Evolutionary conservation across 2,113 vertebrate species (phyloP), one percentile per base, ranked within the genome.

Genomic region (Odocoileus virginianus): DNA sequence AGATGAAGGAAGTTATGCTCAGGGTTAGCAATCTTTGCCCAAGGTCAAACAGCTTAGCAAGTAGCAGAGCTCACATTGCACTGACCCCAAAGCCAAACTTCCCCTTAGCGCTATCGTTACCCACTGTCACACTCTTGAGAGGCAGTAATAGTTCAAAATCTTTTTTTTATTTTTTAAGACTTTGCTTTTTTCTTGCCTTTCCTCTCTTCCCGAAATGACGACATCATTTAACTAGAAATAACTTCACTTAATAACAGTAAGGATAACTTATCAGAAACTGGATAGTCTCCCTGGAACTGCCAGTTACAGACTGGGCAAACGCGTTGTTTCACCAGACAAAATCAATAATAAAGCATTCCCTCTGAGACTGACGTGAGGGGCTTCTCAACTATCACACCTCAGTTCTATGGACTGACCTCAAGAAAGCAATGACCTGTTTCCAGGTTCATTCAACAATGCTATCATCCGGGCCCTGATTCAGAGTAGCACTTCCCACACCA

Each of bases 181-280:
- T 17, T 79, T 10, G 14, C 7, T 47, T 14, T 55, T 82, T 71
- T 9, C 87, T 79, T 87, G 43, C 36, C 92, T 87, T 89, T 76
- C 17, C 28, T 78, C 88, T 47, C 27, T 33, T 52, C 40, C 23
- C 16, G 7, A 43, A 61, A 78, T 84, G 64, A 87, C 45, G 54
- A 43, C 52, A 52, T 90, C 90, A 92, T 81, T 92, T 94, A 45
- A 95, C 71, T 47, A 84, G 58, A 94, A 97, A 86, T 54, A 91
- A 61, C 23, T 81, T 94, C 45, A 58, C 30, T 58, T 94, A 55
- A 50, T 13, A n/a, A 33, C 36, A 5, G 58, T 43, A 89, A 92
- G 97, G 86, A 52, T 19, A 93, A 60, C 58, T 81, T 87, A 85
- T 60, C n/a, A 23, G 86, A 91, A 81, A 92, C 78, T n/a, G 19